Base-by-base conservation (phyloP, 2,113 vertebrate species). In the Cololabis saira region DNA sequence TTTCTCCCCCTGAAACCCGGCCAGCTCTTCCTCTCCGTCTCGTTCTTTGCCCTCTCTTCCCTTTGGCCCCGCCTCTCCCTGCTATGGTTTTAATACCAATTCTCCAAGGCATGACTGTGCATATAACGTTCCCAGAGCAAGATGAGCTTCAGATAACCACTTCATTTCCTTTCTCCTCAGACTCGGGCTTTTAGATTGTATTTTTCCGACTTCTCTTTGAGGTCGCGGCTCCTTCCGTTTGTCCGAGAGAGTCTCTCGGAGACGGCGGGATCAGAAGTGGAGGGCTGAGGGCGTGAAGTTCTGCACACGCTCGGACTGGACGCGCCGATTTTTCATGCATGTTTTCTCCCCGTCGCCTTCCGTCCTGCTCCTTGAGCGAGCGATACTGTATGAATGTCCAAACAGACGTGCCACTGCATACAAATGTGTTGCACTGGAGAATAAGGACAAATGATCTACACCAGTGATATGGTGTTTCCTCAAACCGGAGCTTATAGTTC, bases 71-170 rank as follows among this genome's bases (percentile, higher is more conserved):
- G 43, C 51, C 18, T 49, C 43, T 66, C 60, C 42, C 76, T 61
- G 71, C 78, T 71, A 72, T 63, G 61, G 56, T 74, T 64, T 80
- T 84, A 81, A 82, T 84, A 65, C 74, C 30, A 70, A 73, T 80
- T 83, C 72, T 76, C 75, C 18, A 67, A 73, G 76, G 74, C 72
- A 85, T 78, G 75, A 76, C 87, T 85, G 84, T 74, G 71, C 78
- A 83, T 72, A 86, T 71, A 82, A 68, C 68, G 58, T 71, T 49
- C 64, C 64, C 37, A 21, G 48, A 74, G 76, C 71, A 71, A 68
- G 74, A 79, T 80, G 83, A 86, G 74, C 82, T 75, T 77, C 71
- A 55, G 77, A 87, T 84, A 86, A 83, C 73, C 60, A 76, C 80
- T 55, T 69, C 18, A 24, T 69, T 67, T 85, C 19, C 48, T 79